Base-by-base conservation (phyloP, 2,113 vertebrate genomes). In the Panurus biarmicus region DNA sequence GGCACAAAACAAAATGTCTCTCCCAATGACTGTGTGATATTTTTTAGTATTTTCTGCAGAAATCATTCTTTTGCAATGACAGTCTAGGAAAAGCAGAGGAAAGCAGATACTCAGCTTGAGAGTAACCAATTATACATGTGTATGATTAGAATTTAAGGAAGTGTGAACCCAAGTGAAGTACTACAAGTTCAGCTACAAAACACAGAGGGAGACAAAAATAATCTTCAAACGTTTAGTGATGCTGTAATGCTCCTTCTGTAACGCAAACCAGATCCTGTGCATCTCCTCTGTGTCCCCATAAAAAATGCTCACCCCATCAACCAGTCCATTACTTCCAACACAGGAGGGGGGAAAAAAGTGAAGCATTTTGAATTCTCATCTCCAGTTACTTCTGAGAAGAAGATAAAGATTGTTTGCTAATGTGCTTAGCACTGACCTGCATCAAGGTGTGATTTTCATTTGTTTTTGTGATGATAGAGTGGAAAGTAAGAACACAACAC, bases 111-210 rank as follows among this genome's bases (percentile, higher is more conserved):
- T 70, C 26, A 84, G 29, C 28, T 36, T 54, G 57, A 58, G 38
- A 45, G 36, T 44, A 83, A 79, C 21, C 29, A 6, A 62, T 33
- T 24, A n/a, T 58, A 16, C 0, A 2, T 2, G 3, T 1, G 3
- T 33, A 50, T 38, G 16, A 33, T 23, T 47, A 64, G 33, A 77
- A 80, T 66, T 36, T 24, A 62, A 53, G 42, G 47, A 35, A 54
- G 11, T 45, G n/a, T 78, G 29, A 88, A 71, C 17, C 54, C 8
- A 44, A 33, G 7, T 21, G 38, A 70, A 36, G 25, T 14, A 74
- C 24, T 48, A 7, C 29, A 25, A 50, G 18, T 33, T 85, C 35
- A 77, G 47, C 51, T n/a, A 56, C 31, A 36, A 80, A 67, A 56
- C 69, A 71, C 20, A 51, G 14, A 58, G 42, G 29, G 80, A 84